These are phyloP conservation scores for Lottia scabra DNA, from an alignment of 2,888 invertebrate genomes.

Conservation along the genomic window DNA sequence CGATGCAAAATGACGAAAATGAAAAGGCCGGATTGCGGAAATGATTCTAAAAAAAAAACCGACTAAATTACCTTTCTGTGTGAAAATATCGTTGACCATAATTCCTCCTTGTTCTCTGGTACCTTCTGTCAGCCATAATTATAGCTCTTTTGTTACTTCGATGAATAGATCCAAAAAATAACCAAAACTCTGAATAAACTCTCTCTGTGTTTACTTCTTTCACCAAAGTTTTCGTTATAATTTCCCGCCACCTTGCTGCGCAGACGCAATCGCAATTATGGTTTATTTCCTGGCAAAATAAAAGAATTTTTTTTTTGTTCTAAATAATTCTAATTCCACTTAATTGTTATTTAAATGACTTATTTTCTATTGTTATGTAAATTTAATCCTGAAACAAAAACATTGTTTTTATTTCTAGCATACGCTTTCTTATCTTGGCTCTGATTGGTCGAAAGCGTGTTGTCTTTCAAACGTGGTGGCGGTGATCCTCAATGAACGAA, in stretches of 20 bases:
- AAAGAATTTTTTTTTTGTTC: not conserved
- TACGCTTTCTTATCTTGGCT: slow-evolving; percentile 21
- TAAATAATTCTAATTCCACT: not conserved
- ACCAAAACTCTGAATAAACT: not conserved
- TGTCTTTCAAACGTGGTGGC: slow-evolving; percentile 62
- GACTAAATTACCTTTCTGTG: not conserved
- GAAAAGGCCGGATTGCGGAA: too few species aligned
- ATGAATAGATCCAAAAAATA: not conserved
- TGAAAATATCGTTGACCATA: not conserved
- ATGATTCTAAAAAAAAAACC: not conserved
- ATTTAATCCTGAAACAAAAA: not conserved
- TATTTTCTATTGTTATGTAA: not conserved
- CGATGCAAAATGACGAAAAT: too few species aligned
- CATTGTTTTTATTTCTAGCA: not conserved
- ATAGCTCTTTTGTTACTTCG: slow-evolving; percentile 11
- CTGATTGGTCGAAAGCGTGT: slow-evolving; percentile 55
- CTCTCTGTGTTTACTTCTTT: slow-evolving; percentile 11
- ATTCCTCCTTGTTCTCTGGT: slow-evolving; percentile 8
- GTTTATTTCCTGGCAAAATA: not conserved
- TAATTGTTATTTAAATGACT: not conserved
- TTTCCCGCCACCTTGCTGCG: slow-evolving; percentile 42
- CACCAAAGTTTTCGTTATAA: slow-evolving; percentile 28
- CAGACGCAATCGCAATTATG: slow-evolving; percentile 27
- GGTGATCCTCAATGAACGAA: slow-evolving; percentile 39
- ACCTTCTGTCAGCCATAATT: slow-evolving; percentile 16